Base-by-base conservation (phyloP, 2,113 vertebrate species). In the Sapayoa aenigma region DNA sequence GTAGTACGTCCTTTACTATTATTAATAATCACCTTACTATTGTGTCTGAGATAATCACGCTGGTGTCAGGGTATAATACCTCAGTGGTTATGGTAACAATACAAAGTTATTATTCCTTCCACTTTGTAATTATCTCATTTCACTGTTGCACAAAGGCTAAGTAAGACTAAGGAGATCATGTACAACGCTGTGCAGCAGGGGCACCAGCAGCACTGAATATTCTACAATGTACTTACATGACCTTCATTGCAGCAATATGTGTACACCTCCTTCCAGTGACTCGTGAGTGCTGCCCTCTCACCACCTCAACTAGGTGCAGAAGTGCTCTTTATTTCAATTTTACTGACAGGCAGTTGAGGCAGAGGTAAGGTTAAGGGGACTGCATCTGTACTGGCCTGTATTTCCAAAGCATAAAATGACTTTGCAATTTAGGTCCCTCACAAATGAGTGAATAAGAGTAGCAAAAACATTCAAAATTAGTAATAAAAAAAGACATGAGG, bases 81-180 rank as follows among this genome's bases (percentile, higher is more conserved):
- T 83, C 72, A 87, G 95, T 80, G 90, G 93, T 96, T 95, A 96
- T 12, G 31, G 83, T 37, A 95, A 96, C 94, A 96, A 93, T 94
- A 81, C 69, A 1, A 90, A 96, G 72, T 94, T 94, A 95, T 96
- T 94, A 96, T 87, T 96, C 83, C 92, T 94, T 97, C 88, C 85
- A 84, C 88, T 95, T 93, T 27, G 60, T 93, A 97, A 97, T 97
- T 96, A 95, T 87, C 90, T 94, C 86, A 93, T 96, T 96, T 95
- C 83, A 92, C 65, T 78, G 11, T 23, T 84, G 83, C 92, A 96
- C 79, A 88, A 95, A 96, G 73, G 79, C 84, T 65, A 65, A 71
- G 72, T 68, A 86, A 95, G 95, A 74, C 55, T 19, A 74, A 85
- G 82, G 84, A 77, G 82, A 78, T 90, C 81, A 72, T 30, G 56